These are phyloP conservation scores for Melanophora roralis DNA, from an alignment of 2,888 invertebrate genomes.

Conservation along the genomic window DNA sequence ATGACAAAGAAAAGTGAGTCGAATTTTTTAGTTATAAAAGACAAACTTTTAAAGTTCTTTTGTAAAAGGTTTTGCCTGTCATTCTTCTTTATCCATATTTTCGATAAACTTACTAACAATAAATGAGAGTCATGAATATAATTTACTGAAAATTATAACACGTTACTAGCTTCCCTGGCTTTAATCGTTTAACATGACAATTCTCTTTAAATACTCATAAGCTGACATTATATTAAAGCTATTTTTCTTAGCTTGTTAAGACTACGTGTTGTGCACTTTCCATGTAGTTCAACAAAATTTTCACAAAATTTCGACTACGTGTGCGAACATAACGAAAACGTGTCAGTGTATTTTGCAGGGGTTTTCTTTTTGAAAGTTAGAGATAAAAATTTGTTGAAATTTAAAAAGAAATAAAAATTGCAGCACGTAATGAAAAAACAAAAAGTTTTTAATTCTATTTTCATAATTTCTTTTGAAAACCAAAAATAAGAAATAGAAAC, in stretches of 20 bases:
- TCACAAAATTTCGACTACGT: constrained; percentile 49
- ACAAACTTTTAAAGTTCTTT: no score
- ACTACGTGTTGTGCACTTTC: constrained; percentile 46
- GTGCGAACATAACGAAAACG: constrained; percentile 50
- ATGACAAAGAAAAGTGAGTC: background rate
- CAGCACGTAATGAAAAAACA: constrained; percentile 19
- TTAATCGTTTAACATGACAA: constrained; percentile 4
- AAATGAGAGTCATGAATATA: no score
- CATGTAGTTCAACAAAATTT: constrained; percentile 35
- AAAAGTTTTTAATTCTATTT: constrained; percentile 55
- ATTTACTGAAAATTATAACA: no score
- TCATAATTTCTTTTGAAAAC: constrained; percentile 16
- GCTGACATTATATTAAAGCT: constrained; percentile 23
- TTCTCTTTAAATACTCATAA: constrained; percentile 7
- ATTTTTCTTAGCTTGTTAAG: constrained; percentile 10
- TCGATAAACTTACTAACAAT: no score
- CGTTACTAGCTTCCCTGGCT: no score
- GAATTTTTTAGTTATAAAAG: no score
- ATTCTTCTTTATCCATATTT: no score
- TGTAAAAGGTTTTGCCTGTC: no score
- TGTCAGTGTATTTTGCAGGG: constrained; percentile 45
- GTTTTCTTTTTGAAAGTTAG: background rate
- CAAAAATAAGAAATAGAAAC: background rate
- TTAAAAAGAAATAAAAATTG: background rate
- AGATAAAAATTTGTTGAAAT: constrained; percentile 17